These are phyloP conservation scores for Acropora yongei DNA, from an alignment of 64 coral and sea anemone genomes.

Conservation along the genomic window DNA sequence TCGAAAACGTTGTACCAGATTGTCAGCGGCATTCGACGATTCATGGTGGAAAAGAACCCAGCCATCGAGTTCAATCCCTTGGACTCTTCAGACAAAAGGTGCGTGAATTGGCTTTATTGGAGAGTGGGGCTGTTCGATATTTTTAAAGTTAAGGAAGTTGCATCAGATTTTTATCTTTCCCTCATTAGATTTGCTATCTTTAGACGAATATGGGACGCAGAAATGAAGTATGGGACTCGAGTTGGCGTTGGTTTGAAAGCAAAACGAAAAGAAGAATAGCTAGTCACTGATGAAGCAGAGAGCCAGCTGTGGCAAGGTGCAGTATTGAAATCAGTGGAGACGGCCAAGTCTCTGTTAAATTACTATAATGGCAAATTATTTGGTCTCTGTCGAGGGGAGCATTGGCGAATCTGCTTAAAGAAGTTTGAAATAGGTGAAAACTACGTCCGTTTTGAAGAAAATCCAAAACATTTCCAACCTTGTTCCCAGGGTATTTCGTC, in stretches of 20 bases:
- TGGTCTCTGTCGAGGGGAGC: not conserved
- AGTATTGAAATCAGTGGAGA: too few species aligned
- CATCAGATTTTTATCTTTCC: slow-evolving; percentile 5
- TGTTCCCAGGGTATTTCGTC: too few species aligned
- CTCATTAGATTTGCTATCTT: too few species aligned
- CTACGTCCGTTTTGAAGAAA: too few species aligned
- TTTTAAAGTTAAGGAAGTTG: slow-evolving; percentile 30
- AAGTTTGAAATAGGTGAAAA: too few species aligned
- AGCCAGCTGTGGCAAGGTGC: too few species aligned
- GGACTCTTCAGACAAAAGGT: slow-evolving; percentile 20
- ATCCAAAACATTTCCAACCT: too few species aligned
- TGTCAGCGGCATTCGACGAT: slow-evolving; percentile 8
- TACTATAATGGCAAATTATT: slow-evolving; percentile 37
- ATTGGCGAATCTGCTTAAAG: too few species aligned
- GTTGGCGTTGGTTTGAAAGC: slow-evolving; percentile 15
- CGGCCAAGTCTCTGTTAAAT: too few species aligned
- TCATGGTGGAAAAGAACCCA: slow-evolving; percentile 30
- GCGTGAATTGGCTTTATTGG: slow-evolving; percentile 30
- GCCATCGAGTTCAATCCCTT: not conserved
- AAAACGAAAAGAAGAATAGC: slow-evolving; percentile 4
- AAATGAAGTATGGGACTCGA: slow-evolving; percentile 14
- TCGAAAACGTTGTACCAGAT: not conserved
- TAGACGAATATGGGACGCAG: slow-evolving; percentile 10
- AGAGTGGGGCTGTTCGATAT: slow-evolving; percentile 28
- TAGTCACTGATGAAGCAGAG: not conserved